Evolutionary conservation across 2,888 invertebrate genomes (phyloP).

Genomic region (Phaedon cochleariae): DNA sequence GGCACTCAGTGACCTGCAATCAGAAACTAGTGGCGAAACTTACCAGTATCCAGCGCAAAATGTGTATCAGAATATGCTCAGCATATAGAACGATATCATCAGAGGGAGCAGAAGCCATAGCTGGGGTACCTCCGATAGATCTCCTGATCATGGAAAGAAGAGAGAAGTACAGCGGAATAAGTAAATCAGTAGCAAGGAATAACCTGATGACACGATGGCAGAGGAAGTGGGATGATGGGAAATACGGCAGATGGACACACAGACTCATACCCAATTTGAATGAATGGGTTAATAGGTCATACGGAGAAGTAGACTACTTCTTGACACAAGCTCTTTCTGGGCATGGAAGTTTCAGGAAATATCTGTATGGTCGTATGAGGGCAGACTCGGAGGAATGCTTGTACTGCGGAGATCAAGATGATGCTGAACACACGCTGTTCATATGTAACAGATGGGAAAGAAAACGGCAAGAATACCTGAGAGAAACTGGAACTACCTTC

Average conservation of each 20-base stretch:
- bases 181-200: too few species aligned
- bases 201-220: too few species aligned
- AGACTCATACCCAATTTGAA: too few species aligned
- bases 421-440: not conserved
- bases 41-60: not conserved
- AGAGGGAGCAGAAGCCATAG: too few species aligned
- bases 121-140: too few species aligned
- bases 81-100: too few species aligned
- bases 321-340: slow-evolving; percentile 1
- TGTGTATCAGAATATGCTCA: not conserved
- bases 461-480: not conserved
- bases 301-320: slow-evolving; percentile 8
- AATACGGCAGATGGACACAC: too few species aligned
- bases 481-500: not conserved
- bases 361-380: not conserved
- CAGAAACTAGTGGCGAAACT: not conserved
- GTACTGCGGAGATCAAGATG: not conserved
- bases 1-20: not conserved
- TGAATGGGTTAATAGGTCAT: not conserved
- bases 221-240: too few species aligned
- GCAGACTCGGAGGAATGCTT: not conserved
- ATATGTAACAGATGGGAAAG: not conserved
- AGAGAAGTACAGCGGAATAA: too few species aligned
- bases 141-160: too few species aligned
- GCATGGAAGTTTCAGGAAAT: not conserved